Conservation (phyloP, 2,113 vertebrate genomes). For the Chiloscyllium plagiosum region DNA sequence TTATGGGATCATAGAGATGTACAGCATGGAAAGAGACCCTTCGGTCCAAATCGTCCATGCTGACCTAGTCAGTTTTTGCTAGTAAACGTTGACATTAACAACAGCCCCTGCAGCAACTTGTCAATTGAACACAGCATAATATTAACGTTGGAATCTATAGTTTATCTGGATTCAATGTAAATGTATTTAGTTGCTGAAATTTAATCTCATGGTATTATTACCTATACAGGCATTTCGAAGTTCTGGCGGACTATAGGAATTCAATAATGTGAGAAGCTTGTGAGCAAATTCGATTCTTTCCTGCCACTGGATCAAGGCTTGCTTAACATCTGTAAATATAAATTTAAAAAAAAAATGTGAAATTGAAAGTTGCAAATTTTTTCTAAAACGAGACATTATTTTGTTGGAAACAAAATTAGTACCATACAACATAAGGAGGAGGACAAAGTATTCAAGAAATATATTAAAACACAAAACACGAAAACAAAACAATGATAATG, state of each 20-base stretch:
- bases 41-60: too few relatives aligned
- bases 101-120: neutral
- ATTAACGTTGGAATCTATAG: neutral
- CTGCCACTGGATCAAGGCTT: slow-evolving; percentile 98
- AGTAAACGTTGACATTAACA: neutral
- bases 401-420: neutral
- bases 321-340: slow-evolving; percentile 84
- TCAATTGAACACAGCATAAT: neutral
- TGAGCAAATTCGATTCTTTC: slow-evolving; percentile 98
- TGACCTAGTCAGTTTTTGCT: neutral
- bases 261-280: slow-evolving; percentile 97
- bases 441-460: neutral
- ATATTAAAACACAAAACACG: neutral
- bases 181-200: neutral
- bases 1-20: neutral
- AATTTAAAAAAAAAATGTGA: slow-evolving; percentile 42
- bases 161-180: neutral
- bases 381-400: neutral
- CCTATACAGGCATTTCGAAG: slow-evolving; percentile 90
- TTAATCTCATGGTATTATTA: slow-evolving; percentile 49
- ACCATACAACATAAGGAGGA: too few relatives aligned
- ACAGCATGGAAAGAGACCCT: too few relatives aligned
- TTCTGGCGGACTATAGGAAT: slow-evolving; percentile 95
- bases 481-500: neutral
- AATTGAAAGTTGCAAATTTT: slow-evolving; percentile 14